Evolutionary conservation across 1,140 invertebrate species (phyloP), one percentile per base, ranked within the genome.

Genomic region (Drusus annulatus): DNA sequence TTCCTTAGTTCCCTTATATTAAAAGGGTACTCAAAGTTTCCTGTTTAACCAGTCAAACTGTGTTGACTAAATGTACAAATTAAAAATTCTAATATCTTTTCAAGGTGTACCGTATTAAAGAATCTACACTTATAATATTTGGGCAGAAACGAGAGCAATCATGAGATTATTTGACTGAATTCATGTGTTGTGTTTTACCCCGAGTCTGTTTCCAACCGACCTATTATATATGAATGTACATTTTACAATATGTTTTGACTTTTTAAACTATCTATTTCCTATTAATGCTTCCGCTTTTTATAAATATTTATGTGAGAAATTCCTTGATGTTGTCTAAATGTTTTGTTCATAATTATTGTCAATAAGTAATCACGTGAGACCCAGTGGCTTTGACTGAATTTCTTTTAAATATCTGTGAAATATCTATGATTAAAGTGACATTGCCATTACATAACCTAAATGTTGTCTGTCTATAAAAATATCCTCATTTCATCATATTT

Each of bases 111-210:
- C 13, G 13, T 13, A 45, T 1, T 45, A 45, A 45, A 45, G 2
- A 45, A 45, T 8, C 36, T 45, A 13, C 36, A 45, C 36, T 45
- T 45, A 13, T n/a, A n/a, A n/a, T n/a, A n/a, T 1, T 13, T 45
- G 36, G 8, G 36, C 36, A 10, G 36, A 45, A 45, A 45, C 0
- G 25, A 65, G 28, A 60, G 6, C 7, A 71, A 23, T 51, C 13
- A 71, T 51, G 68, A 13, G 45, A 50, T 71, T 71, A 50, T 71
- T 71, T 71, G 51, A 71, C 68, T 71, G 45, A 71, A 71, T 71
- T 71, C 54, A 54, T 45, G 21, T 82, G 76, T 78, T 74, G 36
- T 60, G 25, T 82, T 73, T 60, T 81, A 31, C 36, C 75, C 73
- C 76, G 63, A 76, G 51, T 31, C 80, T 76, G 16, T 65, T 65